Conservation (phyloP, 1,140 invertebrate species). For the Atta texana region DNA sequence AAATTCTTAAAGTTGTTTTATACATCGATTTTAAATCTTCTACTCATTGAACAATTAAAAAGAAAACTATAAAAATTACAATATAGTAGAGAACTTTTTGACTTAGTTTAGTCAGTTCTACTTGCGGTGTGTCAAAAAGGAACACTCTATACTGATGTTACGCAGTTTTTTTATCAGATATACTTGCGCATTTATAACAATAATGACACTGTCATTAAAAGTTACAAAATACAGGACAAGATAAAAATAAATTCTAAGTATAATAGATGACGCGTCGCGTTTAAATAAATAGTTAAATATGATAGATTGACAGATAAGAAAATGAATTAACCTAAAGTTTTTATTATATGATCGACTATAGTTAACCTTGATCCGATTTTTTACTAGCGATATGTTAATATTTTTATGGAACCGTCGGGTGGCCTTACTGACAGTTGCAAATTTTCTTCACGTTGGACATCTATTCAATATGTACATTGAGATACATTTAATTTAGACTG, state of each 20-base stretch:
- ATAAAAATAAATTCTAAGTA: neutral
- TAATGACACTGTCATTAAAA: too few species aligned
- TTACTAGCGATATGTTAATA: slow-evolving; percentile 43
- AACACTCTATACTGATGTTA: too few species aligned
- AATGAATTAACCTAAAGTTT: slow-evolving; percentile 37
- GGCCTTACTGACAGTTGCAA: slow-evolving; percentile 5
- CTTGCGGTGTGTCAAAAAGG: too few species aligned
- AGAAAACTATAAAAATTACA: too few species aligned
- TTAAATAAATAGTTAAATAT: slow-evolving; percentile 6
- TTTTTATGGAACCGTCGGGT: slow-evolving; percentile 24
- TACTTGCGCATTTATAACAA: too few species aligned
- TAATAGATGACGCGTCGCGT: neutral
- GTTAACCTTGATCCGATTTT: slow-evolving; percentile 52
- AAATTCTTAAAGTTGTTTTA: too few species aligned
- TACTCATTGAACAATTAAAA: too few species aligned
- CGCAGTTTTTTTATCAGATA: too few species aligned
- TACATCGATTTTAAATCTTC: too few species aligned
- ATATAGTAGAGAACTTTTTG: too few species aligned
- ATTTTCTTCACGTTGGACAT: neutral
- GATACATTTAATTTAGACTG: neutral
- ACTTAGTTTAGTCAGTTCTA: too few species aligned
- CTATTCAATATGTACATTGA: neutral
- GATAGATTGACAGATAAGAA: slow-evolving; percentile 14
- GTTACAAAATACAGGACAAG: neutral
- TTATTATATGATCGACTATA: slow-evolving; percentile 25